phyloP scores from a whole-genome alignment of 2,888 invertebrate genomes.

The Lathronympha strigana region DNA sequence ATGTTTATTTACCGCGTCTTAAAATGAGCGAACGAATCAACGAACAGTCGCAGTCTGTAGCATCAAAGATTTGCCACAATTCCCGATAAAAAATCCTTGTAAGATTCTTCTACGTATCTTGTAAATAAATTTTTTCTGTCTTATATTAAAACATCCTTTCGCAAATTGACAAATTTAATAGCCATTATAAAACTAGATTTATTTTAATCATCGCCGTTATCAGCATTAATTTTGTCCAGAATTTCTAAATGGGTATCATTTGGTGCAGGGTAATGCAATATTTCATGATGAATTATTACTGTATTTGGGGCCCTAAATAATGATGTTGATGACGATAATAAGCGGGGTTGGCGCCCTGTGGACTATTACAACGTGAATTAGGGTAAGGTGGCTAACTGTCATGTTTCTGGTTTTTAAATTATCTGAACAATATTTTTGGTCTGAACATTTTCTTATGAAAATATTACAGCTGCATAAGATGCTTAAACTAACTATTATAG shows the following conservation, averaged over 20 bases:
- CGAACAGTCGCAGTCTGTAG: no score
- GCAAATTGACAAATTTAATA: not conserved
- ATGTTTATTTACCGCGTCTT: no score
- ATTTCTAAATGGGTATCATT: constrained; percentile 15
- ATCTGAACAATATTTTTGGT: not conserved
- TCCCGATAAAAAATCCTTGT: not conserved
- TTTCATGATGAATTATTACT: constrained; percentile 30
- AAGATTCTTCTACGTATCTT: not conserved
- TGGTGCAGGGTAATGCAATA: constrained; percentile 19
- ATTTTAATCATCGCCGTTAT: constrained; percentile 7
- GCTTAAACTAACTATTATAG: no score
- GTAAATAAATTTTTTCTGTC: no score
- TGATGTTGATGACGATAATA: constrained; percentile 25
- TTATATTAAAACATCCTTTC: not conserved
- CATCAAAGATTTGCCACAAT: not conserved
- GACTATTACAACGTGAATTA: constrained; percentile 21
- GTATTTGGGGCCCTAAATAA: constrained; percentile 27
- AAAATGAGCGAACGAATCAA: no score
- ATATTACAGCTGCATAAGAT: not conserved
- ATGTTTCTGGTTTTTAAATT: constrained; percentile 9
- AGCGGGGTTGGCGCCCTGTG: constrained; percentile 4
- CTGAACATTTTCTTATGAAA: not conserved
- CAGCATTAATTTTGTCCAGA: constrained; percentile 6
- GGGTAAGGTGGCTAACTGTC: constrained; percentile 21
- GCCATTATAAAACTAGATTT: not conserved